Evolutionary conservation across 2,113 vertebrate genomes (phyloP).

Genomic region (Percina caprodes): DNA sequence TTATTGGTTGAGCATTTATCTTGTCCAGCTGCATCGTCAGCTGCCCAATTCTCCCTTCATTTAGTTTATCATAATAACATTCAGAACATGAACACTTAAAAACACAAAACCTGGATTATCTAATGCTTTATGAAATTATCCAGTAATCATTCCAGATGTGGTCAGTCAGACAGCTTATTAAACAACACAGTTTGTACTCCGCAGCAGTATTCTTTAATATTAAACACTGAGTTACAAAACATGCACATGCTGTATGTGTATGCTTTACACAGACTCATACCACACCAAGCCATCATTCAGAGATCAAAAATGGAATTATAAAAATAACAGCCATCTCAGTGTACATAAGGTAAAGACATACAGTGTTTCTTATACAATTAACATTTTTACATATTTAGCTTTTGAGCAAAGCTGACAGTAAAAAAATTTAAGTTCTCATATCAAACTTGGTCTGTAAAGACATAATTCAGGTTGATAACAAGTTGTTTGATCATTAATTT

Average conservation of each 20-base stretch:
- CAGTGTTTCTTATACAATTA: constrained; percentile 23
- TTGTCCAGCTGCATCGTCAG: background rate
- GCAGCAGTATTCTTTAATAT: constrained; percentile 31
- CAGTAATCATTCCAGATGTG: constrained; percentile 10
- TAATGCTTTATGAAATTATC: constrained; percentile 32
- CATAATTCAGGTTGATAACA: constrained; percentile 15
- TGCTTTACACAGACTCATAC: background rate
- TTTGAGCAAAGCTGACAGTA: constrained; percentile 4
- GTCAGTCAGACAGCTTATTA: constrained; percentile 7
- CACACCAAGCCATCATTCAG: constrained; percentile 28
- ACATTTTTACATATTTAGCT: constrained; percentile 24
- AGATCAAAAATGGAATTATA: constrained; percentile 14
- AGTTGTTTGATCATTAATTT: constrained; percentile 22
- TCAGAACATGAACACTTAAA: background rate
- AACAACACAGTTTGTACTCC: constrained; percentile 24
- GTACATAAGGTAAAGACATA: constrained; percentile 29
- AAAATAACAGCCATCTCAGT: constrained; percentile 23
- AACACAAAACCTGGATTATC: background rate
- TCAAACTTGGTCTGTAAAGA: constrained; percentile 31
- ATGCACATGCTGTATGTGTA: constrained; percentile 13
- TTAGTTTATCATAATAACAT: background rate
- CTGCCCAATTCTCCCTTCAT: background rate
- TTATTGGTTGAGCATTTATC: background rate
- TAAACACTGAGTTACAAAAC: constrained; percentile 52
- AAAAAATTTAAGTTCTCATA: constrained; percentile 20